Base-by-base conservation (phyloP, 2,888 invertebrate genomes). In the Amphipyra berbera region DNA sequence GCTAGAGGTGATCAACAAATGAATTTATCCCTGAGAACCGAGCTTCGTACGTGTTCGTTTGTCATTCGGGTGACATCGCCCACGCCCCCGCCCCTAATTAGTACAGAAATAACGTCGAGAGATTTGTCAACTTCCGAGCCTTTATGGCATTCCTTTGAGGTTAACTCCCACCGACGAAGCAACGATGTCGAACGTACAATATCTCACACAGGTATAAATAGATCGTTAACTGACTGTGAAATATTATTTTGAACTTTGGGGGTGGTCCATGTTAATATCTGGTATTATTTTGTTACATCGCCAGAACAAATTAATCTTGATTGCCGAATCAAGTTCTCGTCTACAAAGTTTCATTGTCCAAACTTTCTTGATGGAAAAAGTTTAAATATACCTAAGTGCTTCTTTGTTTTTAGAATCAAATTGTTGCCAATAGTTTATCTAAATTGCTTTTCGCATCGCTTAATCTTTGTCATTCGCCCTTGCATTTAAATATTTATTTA, bases 111-210 rank as follows among this genome's bases (percentile, higher is more conserved):
- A 94, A 93, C 92, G 84, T 82, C 71, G 73, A 81, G 82, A 89
- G 89, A 94, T 95, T 94, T 94, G 94, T 95, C 94, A 94, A 94
- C 93, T 94, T 94, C 93, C 92, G 88, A 93, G 86, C 90, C 83
- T 88, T 88, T 86, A 88, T 84, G 88, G 88, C 89, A 90, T 92
- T 92, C 93, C 90, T 92, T 92, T 90, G 90, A 92, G 90, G 84
- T 81, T 78, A 69, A 76, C 78, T 79, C 83, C 82, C 73, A 73
- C 75, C 81, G 84, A 81, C 75, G 80, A 82, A 82, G 82, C 80
- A 81, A 79, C 82, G 79, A 52, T 55, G 55, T 52, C 45, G 52
- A 73, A 66, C 42, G 59, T 79, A 82, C 81, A 82, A 77, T 73
- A 87, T 82, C 84, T 84, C 79, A 78, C 82, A 79, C 89, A 77